Conservation (phyloP, 1,140 invertebrate species). For the Pararge aegeria region DNA sequence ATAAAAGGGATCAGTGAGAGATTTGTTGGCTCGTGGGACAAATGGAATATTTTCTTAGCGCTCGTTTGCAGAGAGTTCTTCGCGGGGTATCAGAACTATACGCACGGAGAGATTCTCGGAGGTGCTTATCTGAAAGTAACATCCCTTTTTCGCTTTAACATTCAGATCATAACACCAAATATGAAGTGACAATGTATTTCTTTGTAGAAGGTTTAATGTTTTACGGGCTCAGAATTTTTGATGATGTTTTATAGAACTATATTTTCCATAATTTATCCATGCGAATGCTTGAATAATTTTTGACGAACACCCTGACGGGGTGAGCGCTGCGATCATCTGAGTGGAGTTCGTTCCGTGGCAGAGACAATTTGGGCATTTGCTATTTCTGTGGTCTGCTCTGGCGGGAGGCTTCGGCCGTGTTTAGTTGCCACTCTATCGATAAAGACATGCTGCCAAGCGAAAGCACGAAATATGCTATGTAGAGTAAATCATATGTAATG, state of each 20-base stretch:
- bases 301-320: too few relatives aligned
- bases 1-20: conserved; percentile 59
- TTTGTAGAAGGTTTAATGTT: conserved; percentile 15
- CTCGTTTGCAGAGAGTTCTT: conserved; percentile 42
- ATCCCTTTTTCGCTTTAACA: conserved; percentile 39
- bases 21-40: conserved; percentile 51
- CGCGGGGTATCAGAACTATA: conserved; percentile 30
- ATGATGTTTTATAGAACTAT: background rate
- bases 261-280: too few relatives aligned
- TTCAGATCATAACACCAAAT: conserved; percentile 41
- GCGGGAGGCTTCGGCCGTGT: too few relatives aligned
- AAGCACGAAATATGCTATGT: too few relatives aligned
- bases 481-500: too few relatives aligned
- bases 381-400: too few relatives aligned
- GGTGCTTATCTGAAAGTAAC: conserved; percentile 44
- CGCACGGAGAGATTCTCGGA: conserved; percentile 36
- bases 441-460: too few relatives aligned
- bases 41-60: conserved; percentile 66
- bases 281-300: too few relatives aligned
- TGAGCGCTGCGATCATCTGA: too few relatives aligned
- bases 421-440: too few relatives aligned
- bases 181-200: conserved; percentile 35
- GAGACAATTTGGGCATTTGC: too few relatives aligned
- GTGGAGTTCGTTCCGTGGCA: too few relatives aligned
- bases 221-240: background rate